Base-by-base conservation (phyloP, 2,797 vertebrate genomes). In the Mionectes olivaceus region DNA sequence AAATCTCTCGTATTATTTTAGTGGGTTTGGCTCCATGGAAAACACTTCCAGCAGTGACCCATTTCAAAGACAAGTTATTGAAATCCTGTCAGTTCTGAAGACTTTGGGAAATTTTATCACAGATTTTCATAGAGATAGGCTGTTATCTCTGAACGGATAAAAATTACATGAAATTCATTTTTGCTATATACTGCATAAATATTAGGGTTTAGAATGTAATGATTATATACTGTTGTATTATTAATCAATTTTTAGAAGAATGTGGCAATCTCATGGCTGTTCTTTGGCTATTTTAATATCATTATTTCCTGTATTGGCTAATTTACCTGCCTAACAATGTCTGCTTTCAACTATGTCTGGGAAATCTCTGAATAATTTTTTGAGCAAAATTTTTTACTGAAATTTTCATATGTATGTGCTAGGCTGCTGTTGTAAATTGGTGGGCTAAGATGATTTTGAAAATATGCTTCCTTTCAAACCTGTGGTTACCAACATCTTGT, bases 381-480 rank as follows among this genome's bases (percentile, higher is more conserved):
- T 1, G 55, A 49, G 22, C 27, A 3, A 47, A 5, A 0, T 2
- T 81, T 46, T 74, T 63, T 93, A 43, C 23, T 87, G 5, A 23
- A 35, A 7, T 82, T 76, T 90, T 67, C 11, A 6, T 69, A 24
- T 56, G 19, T 55, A 13, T 63, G 6, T 73, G 46, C 13, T 80
- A 74, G 39, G 15, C 57, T 70, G 50, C 63, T 74, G 22, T 35
- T 89, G 53, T 75, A 75, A 87, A 92, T 32, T 46, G 7, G 28
- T 53, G 37, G 68, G 69, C 49, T 82, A 74, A 43, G 39, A 53
- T 46, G 39, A 74, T 89, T 78, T 86, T 68, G 37, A 91, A 96
- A 94, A 65, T 60, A 77, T 56, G 61, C 28, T 83, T 93, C 70
- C 67, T 81, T 94, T 93, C 68, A 82, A 70, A 90, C 43, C 23